Evolutionary conservation across 2,113 vertebrate genomes (phyloP), one percentile per base, ranked within the genome.

Genomic region (Tursiops truncatus): DNA sequence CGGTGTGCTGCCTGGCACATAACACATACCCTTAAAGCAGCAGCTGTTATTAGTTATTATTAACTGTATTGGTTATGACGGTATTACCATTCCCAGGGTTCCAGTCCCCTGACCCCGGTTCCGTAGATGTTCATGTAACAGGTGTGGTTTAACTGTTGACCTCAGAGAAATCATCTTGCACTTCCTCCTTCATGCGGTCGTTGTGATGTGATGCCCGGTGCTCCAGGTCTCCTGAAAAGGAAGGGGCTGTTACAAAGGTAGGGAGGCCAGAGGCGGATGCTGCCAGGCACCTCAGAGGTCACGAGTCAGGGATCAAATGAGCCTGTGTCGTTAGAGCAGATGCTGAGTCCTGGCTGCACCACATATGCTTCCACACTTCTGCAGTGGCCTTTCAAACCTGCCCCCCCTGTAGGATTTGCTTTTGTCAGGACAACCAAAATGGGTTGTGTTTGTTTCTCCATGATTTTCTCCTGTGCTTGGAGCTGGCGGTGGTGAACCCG

Each of bases 401-500:
- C 44, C n/a, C 36, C 10, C 26, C 25, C 60, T 89, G 38, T 7
- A n/a, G 53, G 20, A 13, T 63, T 96, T 87, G 18, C 60, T 12
- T 1, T 95, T 17, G 74, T 73, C n/a, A 62, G n/a, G n/a, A 97
- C 95, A 83, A 36, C 65, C n/a, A 60, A 93, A 68, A 38, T 53
- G 31, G 50, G 3, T 8, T 28, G 60, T 93, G 53, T 73, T 33
- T 1, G 0, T 96, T 92, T 90, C 36, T 82, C 86, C 74, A 0
- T 10, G 5, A 44, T 63, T 38, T 58, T 74, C 33, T 80, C 63
- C 76, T 79, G 31, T 89, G 63, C 86, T 11, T 11, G 4, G 44
- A 56, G 23, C 60, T 90, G 33, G 15, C 53, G 10, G 1, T 68
- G 8, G 3, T 41, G 67, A 82, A 28, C 8, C 71, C 86, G 26